Evolutionary conservation across 2,113 vertebrate genomes (phyloP).

Genomic region (Nansenia antarctica): DNA sequence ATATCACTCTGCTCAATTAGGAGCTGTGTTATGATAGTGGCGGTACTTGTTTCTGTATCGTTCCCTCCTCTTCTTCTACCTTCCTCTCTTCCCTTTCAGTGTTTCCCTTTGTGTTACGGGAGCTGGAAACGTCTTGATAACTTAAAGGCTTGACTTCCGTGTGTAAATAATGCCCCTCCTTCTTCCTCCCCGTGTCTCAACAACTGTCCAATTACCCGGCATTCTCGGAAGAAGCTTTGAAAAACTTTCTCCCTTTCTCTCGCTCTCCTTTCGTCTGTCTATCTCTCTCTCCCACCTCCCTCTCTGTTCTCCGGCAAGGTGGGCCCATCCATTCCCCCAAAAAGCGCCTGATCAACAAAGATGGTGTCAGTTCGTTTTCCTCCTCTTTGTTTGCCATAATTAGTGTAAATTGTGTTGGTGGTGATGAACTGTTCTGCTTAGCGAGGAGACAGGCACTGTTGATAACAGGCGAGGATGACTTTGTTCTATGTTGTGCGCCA

Average conservation of each 20-base stretch:
- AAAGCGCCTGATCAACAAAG: constrained; percentile 42
- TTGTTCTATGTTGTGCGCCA: constrained; percentile 23
- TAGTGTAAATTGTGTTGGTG: constrained; percentile 56
- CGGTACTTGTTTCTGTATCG: neutral
- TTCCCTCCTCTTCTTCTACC: neutral
- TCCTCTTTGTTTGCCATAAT: constrained; percentile 59
- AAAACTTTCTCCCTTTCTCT: neutral
- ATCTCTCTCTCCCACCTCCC: neutral
- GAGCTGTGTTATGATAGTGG: neutral
- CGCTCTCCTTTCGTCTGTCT: neutral
- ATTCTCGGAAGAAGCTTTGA: neutral
- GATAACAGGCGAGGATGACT: constrained; percentile 27
- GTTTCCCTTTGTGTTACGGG: neutral
- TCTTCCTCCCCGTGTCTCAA: neutral
- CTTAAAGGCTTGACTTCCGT: neutral
- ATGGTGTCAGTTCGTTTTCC: constrained; percentile 38
- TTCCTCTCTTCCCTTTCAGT: neutral
- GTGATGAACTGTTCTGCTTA: constrained; percentile 12
- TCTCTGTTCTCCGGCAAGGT: neutral
- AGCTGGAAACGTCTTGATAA: neutral
- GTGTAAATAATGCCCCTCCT: neutral
- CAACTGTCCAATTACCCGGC: neutral
- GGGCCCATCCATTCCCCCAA: neutral
- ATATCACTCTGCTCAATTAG: neutral
- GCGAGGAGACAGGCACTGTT: constrained; percentile 27